Evolutionary conservation across 2,888 invertebrate genomes (phyloP).

Genomic region (Epistrophella euchroma): DNA sequence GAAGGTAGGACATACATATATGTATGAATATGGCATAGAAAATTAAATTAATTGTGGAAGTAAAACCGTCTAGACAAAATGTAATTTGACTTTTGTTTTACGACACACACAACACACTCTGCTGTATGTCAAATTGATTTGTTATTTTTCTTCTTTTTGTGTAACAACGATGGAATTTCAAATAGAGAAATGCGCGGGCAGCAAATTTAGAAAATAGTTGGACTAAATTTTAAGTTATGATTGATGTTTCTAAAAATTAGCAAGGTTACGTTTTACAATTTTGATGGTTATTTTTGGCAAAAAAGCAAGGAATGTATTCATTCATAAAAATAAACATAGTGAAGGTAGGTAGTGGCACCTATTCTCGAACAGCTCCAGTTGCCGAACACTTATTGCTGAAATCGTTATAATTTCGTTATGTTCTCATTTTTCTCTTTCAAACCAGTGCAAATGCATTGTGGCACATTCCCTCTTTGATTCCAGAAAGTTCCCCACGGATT

Average conservation of each 20-base stretch:
- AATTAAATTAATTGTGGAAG: slow-evolving; percentile 68
- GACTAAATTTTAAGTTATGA: slow-evolving; percentile 16
- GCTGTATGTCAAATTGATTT: slow-evolving; percentile 39
- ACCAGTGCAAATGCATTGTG: too few relatives aligned
- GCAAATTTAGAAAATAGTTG: slow-evolving; percentile 26
- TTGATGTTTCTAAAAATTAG: slow-evolving; percentile 8
- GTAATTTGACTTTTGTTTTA: slow-evolving; percentile 56
- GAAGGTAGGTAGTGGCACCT: too few relatives aligned
- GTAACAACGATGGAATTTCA: slow-evolving; percentile 50
- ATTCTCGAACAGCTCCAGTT: too few relatives aligned
- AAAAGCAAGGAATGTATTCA: slow-evolving; percentile 1
- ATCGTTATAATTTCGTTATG: too few relatives aligned
- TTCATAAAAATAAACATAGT: slow-evolving; percentile 8
- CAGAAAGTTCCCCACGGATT: too few relatives aligned
- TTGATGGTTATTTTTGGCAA: slow-evolving; percentile 21
- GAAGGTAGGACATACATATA: too few relatives aligned
- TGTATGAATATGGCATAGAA: slow-evolving; percentile 35
- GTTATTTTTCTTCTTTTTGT: neutral
- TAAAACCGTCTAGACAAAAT: slow-evolving; percentile 63
- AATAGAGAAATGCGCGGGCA: slow-evolving; percentile 14
- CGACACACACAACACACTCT: slow-evolving; percentile 6
- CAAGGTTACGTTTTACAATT: slow-evolving; percentile 7
- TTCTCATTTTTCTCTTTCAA: too few relatives aligned
- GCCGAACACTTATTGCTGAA: too few relatives aligned
- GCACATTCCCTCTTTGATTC: too few relatives aligned